Base-by-base conservation (phyloP, 2,113 vertebrate genomes). In the Anoplopoma fimbria region DNA sequence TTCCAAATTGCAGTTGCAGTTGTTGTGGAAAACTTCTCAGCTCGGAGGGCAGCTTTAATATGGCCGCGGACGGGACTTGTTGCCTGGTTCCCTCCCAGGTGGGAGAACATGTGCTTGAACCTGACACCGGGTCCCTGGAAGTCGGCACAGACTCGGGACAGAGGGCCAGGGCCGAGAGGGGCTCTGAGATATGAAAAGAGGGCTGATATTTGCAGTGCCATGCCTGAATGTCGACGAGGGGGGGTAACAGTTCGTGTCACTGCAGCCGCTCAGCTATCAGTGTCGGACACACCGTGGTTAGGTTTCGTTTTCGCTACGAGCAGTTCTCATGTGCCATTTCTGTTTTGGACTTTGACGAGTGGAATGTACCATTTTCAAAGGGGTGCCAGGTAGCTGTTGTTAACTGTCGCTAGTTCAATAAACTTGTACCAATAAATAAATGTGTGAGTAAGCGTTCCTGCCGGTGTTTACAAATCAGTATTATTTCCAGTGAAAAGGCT, bases 271-370 rank as follows among this genome's bases (percentile, higher is more conserved):
- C n/a, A 27, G 12, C 8, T 34, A 14, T 31, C 51, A 31, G 8
- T 33, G 36, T 82, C 10, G 4, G 1, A 4, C 4, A 13, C 25
- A 21, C 47, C 0, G 15, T 0, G 1, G 31, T 4, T 10, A 6
- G 7, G 69, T 92, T 90, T 92, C 83, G 63, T 42, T 91, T 92
- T 92, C 70, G 49, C n/a, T 21, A 9, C 6, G 15, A 23, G 19
- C 15, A 21, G 55, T 58, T 21, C n/a, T 3, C 83, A 95, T 96
- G 96, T 94, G 96, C 84, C 95, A 90, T 91, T 21, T 90, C 90
- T 90, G 88, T 91, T 93, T 88, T 53, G 85, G 62, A 84, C 42
- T 80, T 74, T n/a, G 76, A 69, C 33, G 65, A 36, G 60, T 38
- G 77, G 93, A 84, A 40, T 61, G 77, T 91, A 91, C 93, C 92